Percentiles rank a stretch among this genome's conserved stretches.
Evolutionary conservation across 2,113 vertebrate species (phyloP).

Genomic region (Brachirus orientalis): DNA sequence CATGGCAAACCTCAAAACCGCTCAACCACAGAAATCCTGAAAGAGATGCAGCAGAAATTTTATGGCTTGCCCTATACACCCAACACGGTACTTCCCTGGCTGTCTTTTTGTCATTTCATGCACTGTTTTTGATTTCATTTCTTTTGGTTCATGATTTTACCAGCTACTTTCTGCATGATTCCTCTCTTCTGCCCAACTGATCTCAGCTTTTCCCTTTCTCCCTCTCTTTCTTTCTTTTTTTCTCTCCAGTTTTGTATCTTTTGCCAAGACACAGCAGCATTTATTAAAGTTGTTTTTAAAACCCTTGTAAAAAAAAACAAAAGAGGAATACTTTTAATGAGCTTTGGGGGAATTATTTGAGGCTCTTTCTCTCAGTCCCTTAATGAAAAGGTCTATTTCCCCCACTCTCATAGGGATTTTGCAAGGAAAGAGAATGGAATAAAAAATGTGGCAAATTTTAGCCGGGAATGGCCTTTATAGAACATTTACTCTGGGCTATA

Average conservation of each 20-base stretch:
- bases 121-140: no score
- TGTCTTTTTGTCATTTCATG: neutral
- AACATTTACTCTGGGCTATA: constrained; percentile 67
- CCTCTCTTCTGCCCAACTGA: constrained; percentile 18
- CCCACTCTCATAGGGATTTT: constrained; percentile 51
- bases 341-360: constrained; percentile 72
- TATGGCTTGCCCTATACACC: constrained; percentile 91
- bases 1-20: constrained; percentile 87
- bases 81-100: constrained; percentile 84
- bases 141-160: no score
- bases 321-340: constrained; percentile 68
- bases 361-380: constrained; percentile 62
- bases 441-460: constrained; percentile 58
- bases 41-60: constrained; percentile 90
- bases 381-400: constrained; percentile 60
- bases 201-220: constrained; percentile 5
- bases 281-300: constrained; percentile 71
- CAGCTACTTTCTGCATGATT: constrained; percentile 31
- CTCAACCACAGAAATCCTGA: constrained; percentile 93
- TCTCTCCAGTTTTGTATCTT: constrained; percentile 60
- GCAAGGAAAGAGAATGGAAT: constrained; percentile 59
- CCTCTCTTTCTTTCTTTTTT: constrained; percentile 6
- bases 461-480: constrained; percentile 61
- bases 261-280: constrained; percentile 50
- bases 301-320: constrained; percentile 68